Percentiles rank a stretch among this genome's conserved stretches.
phyloP scores from a whole-genome alignment of 1,140 invertebrate species.

The Meloidogyne floridensis region DNA sequence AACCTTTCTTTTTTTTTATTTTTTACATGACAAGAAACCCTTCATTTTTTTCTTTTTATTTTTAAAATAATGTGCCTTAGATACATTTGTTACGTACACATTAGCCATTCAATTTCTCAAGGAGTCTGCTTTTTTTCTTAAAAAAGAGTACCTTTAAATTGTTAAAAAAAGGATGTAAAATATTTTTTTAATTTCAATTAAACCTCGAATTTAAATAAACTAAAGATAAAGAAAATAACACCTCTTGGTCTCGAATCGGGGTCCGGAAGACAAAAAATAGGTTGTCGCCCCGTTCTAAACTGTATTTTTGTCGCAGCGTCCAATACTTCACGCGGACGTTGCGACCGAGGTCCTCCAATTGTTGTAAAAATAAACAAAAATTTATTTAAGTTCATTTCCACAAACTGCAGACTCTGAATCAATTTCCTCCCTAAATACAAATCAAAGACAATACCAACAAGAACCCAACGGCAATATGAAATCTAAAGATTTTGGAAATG shows the following conservation, averaged over 20 bases:
- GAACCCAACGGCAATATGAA: constrained; percentile 31
- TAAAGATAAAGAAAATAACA: no score
- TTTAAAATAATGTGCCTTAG: background rate
- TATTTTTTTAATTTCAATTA: no score
- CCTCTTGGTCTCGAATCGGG: no score
- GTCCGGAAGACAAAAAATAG: no score
- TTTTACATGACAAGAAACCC: background rate
- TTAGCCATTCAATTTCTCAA: constrained; percentile 7
- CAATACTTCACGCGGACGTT: no score
- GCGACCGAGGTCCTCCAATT: no score
- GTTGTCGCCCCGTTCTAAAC: no score
- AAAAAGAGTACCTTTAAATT: background rate
- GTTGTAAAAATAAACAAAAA: no score
- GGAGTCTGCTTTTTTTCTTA: background rate
- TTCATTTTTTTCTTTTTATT: background rate
- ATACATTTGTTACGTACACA: background rate
- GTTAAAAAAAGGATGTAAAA: background rate
- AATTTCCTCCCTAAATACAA: background rate
- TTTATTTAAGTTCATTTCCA: background rate
- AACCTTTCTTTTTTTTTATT: background rate
- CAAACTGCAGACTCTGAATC: background rate
- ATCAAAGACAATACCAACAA: constrained; percentile 15
- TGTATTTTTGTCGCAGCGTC: no score
- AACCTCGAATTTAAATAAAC: no score
- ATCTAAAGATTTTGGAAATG: constrained; percentile 38